Percentiles rank a stretch among this genome's conserved stretches.
phyloP scores from a whole-genome alignment of 2,888 invertebrate genomes.

The Aleiodes leptofemur region DNA sequence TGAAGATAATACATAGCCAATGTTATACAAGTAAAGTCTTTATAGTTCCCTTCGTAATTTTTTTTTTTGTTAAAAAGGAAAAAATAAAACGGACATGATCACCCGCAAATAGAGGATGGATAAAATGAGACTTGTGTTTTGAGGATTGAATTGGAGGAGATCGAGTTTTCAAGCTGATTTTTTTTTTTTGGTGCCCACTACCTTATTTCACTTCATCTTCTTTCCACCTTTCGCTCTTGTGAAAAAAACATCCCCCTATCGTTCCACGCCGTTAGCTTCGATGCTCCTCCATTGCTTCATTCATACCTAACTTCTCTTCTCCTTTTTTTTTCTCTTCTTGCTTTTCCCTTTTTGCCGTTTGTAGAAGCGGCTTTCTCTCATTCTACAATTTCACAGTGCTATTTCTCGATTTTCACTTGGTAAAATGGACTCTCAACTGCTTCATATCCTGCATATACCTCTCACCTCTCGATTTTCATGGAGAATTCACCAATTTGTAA shows the following conservation, averaged over 20 bases:
- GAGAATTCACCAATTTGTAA: conserved; percentile 22
- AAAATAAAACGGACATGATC: conserved; percentile 9
- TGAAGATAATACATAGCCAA: too few species aligned
- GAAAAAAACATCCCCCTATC: conserved; percentile 51
- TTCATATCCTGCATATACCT: conserved; percentile 14
- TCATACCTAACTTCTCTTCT: conserved; percentile 13
- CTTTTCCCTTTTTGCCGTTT: background rate
- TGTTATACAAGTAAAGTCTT: background rate
- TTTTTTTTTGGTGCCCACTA: conserved; percentile 19
- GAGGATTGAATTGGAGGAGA: conserved; percentile 15
- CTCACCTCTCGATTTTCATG: conserved; percentile 23
- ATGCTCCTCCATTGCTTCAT: conserved; percentile 42
- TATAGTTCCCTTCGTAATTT: background rate
- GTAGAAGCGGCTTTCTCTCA: conserved; percentile 18
- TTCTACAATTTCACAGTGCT: background rate
- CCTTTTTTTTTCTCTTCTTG: conserved; percentile 21
- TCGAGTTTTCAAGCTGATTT: conserved; percentile 44
- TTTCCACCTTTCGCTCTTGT: conserved; percentile 1
- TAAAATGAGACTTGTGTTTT: background rate
- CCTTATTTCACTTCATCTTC: conserved; percentile 52
- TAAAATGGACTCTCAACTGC: conserved; percentile 35
- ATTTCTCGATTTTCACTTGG: conserved; percentile 38
- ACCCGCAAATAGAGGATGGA: too few species aligned
- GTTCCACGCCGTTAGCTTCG: conserved; percentile 52
- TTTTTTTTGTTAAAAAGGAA: background rate